Conservation (phyloP, 1,140 invertebrate species). For the Dendrolimus kikuchii region DNA sequence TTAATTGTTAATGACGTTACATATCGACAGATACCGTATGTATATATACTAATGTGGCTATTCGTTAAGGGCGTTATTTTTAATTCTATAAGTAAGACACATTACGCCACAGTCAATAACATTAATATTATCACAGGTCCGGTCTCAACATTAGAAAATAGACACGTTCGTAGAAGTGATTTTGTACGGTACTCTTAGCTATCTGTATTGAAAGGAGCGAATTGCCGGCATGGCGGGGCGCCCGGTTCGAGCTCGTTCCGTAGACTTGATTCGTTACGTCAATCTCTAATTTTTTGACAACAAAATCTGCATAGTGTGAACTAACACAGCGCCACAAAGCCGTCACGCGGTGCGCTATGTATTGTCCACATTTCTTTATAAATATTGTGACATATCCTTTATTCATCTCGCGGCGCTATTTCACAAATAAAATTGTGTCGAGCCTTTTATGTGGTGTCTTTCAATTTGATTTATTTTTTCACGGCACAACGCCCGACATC, state of each 20-base stretch:
- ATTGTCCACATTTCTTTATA: constrained; percentile 66
- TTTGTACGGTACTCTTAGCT: constrained; percentile 61
- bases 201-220: constrained; percentile 42
- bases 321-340: constrained; percentile 59
- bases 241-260: constrained; percentile 18
- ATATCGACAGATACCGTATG: too few species aligned
- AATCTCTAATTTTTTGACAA: constrained; percentile 60
- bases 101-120: too few species aligned
- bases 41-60: too few species aligned
- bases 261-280: constrained; percentile 64
- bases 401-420: constrained; percentile 51
- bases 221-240: constrained; percentile 42
- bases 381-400: constrained; percentile 70
- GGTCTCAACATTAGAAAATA: constrained; percentile 55
- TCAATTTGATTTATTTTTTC: constrained; percentile 69
- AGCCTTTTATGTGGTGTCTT: constrained; percentile 55
- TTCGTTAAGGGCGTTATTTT: too few species aligned
- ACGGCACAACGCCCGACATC: constrained; percentile 56
- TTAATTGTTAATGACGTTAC: too few species aligned
- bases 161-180: constrained; percentile 59
- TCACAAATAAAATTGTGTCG: constrained; percentile 61
- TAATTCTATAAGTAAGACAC: too few species aligned
- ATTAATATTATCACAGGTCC: constrained; percentile 31
- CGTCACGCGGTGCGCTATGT: constrained; percentile 41
- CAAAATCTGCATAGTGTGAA: constrained; percentile 66